Evolutionary conservation across 2,113 vertebrate species (phyloP), one percentile per base, ranked within the genome.

Genomic region (Chionomys nivalis): DNA sequence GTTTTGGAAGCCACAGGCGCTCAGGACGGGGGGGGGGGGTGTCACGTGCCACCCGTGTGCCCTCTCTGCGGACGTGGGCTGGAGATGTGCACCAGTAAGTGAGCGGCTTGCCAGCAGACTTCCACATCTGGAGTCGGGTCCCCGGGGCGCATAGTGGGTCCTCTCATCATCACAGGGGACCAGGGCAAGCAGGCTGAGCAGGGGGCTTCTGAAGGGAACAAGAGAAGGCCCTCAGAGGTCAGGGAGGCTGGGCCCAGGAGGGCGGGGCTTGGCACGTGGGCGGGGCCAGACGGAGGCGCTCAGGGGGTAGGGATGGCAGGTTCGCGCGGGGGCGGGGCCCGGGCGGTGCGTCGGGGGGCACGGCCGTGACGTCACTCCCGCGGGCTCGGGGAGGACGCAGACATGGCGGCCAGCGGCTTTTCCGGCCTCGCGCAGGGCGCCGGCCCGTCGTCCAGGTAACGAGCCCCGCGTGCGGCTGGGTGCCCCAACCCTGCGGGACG

Each of bases 371-470:
- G 91, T 94, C 93, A 93, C 31, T 5, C 33, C 26, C 68, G 28
- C 33, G 24, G 81, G 75, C 65, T 94, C 82, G 26, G 94, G 66
- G 98, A 98, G 97, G 98, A 98, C 97, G 98, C 98, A 96, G 99
- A 99, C 98, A 99, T 99, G 99, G 99, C 99, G 98, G 98, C 99
- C 92, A 99, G 98, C 93, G 98, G 98, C 97, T 98, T 98, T 94
- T 98, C 98, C 89, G 98, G 98, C 49, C 98, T 98, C 93, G 98
- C 99, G 95, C 98, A 98, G 97, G 99, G 98, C 94, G 97, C 98
- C 98, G 98, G 97, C 96, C 97, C 98, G n/a, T 99, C 98, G 73
- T 99, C 98, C 99, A 99, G 99, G 99, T 99, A 99, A 98, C 94
- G 17, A 72, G 86, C 33, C 66, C 42, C 9, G 63, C 44, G 42